A percentile compares a stretch with the other conserved stretches of the same genome.
These are phyloP conservation scores for Parauchenoglanis punctatus DNA, from an alignment of 2,797 vertebrate species.

Conservation along the genomic window DNA sequence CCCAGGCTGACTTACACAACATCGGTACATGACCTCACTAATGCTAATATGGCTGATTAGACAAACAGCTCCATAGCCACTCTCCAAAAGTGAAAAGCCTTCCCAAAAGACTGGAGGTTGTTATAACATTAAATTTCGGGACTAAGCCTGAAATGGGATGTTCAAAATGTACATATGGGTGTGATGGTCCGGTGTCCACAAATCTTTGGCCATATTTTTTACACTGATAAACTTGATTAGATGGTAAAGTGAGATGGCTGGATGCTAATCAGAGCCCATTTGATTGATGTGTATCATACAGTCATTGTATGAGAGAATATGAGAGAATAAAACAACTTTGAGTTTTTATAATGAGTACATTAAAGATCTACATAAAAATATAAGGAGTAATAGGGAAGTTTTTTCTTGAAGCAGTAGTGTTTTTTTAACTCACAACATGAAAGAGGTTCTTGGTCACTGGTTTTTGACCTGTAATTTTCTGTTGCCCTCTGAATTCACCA, in stretches of 20 bases:
- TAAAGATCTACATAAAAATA: background rate
- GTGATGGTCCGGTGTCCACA: background rate
- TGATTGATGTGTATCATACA: background rate
- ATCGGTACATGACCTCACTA: background rate
- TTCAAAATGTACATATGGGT: background rate
- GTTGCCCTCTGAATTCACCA: background rate
- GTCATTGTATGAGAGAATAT: background rate
- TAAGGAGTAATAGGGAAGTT: background rate
- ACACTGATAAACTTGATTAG: background rate
- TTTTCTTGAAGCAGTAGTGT: background rate
- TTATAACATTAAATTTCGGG: background rate
- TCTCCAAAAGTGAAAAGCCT: background rate
- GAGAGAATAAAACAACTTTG: background rate
- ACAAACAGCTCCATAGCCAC: background rate
- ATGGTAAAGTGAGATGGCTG: background rate
- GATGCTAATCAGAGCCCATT: background rate
- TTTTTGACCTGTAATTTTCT: background rate
- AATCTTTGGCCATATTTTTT: background rate
- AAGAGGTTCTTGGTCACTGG: background rate
- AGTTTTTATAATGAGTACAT: background rate
- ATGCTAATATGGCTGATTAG: background rate
- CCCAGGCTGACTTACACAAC: background rate
- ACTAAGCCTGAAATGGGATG: background rate
- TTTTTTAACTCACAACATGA: background rate
- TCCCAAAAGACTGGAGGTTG: background rate